phyloP scores from a whole-genome alignment of 1,140 invertebrate species.

The Zophobas morio region DNA sequence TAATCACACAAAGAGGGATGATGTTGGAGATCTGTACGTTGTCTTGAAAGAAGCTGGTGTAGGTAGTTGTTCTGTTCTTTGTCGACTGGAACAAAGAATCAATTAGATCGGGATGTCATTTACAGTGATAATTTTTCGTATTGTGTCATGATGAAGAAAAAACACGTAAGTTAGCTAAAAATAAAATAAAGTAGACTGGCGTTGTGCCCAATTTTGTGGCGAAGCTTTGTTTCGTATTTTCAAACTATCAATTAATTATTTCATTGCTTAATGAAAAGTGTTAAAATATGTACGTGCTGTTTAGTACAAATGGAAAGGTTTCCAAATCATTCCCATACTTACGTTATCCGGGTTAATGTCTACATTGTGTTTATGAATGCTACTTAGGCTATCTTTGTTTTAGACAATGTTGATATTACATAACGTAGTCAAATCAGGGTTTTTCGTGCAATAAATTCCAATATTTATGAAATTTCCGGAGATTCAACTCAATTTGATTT shows the following conservation, averaged over 20 bases:
- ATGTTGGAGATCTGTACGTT: constrained; percentile 61
- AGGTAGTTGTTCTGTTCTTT: constrained; percentile 64
- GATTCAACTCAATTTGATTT: too few species aligned
- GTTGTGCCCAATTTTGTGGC: neutral
- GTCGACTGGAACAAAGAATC: constrained; percentile 63
- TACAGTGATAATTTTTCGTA: too few species aligned
- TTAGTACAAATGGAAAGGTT: constrained; percentile 15
- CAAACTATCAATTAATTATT: constrained; percentile 17
- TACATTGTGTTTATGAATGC: constrained; percentile 42
- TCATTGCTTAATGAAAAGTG: constrained; percentile 17
- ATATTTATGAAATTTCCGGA: too few species aligned
- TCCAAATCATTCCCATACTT: constrained; percentile 45
- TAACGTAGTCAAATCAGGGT: neutral
- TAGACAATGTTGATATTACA: constrained; percentile 36
- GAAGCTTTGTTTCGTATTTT: constrained; percentile 8
- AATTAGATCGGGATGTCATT: neutral
- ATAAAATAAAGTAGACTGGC: constrained; percentile 15
- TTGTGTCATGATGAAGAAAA: neutral
- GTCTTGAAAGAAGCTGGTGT: constrained; percentile 61
- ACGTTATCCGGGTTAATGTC: constrained; percentile 48
- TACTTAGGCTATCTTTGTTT: constrained; percentile 35
- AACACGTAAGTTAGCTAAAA: neutral
- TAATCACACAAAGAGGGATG: constrained; percentile 60
- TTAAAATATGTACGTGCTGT: constrained; percentile 21
- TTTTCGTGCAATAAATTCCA: neutral